Conservation (phyloP, 2,113 vertebrate species). For the Thalassoma bifasciatum region DNA sequence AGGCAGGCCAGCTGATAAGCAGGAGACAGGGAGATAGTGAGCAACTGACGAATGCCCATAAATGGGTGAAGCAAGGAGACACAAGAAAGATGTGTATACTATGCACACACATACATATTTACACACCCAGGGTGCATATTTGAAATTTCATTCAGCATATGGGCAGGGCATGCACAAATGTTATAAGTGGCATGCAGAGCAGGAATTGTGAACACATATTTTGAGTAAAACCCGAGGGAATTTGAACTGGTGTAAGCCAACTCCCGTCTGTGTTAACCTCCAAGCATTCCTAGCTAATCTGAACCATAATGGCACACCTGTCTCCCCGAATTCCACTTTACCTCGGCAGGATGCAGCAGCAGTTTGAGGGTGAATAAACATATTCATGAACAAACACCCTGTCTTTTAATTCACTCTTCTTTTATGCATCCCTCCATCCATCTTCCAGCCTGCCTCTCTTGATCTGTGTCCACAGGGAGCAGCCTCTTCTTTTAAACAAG, state of each 20-base stretch:
- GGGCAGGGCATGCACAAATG: constrained; percentile 39
- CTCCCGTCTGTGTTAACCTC: constrained; percentile 52
- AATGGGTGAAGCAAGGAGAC: constrained; percentile 49
- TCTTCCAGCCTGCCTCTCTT: constrained; percentile 15
- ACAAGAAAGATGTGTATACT: constrained; percentile 27
- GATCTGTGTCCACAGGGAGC: constrained; percentile 48
- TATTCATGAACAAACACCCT: constrained; percentile 63
- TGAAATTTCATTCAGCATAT: constrained; percentile 55
- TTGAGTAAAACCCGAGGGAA: constrained; percentile 41
- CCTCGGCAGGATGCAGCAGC: constrained; percentile 38
- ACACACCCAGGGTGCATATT: constrained; percentile 57
- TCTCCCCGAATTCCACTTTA: constrained; percentile 61
- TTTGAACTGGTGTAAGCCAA: constrained; percentile 37
- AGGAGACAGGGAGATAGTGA: constrained; percentile 60
- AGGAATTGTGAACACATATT: constrained; percentile 40
- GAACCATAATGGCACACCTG: constrained; percentile 77
- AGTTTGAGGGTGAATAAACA: constrained; percentile 13
- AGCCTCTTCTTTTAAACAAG: constrained; percentile 20
- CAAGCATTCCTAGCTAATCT: constrained; percentile 73
- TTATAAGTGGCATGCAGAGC: constrained; percentile 47
- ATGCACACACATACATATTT: constrained; percentile 35
- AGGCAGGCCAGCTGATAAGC: constrained; percentile 68
- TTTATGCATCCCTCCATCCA: constrained; percentile 17
- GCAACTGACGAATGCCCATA: constrained; percentile 33
- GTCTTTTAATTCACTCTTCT: constrained; percentile 33